phyloP scores from a whole-genome alignment of 2,113 vertebrate genomes.

The Kryptolebias marmoratus region DNA sequence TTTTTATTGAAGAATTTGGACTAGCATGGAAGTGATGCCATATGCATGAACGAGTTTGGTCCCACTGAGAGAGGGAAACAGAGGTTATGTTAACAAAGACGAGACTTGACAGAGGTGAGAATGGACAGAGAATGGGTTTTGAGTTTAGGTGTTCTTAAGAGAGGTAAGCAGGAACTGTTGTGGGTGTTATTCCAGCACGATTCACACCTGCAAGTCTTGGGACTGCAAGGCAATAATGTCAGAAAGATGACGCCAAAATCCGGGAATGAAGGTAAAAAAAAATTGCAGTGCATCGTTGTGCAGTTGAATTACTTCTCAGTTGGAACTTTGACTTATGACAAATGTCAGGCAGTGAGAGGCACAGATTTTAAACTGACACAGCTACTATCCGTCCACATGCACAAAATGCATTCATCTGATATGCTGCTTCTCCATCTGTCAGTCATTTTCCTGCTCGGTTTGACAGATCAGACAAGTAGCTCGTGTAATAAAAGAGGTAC shows the following conservation, averaged over 20 bases:
- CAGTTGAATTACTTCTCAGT: constrained; percentile 1
- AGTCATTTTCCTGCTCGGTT: constrained; percentile 27
- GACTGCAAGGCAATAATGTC: constrained; percentile 2
- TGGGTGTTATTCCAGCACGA: constrained; percentile 18
- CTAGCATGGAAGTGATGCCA: neutral
- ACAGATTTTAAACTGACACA: constrained; percentile 9
- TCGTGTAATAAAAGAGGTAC: constrained; percentile 50
- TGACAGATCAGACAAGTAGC: constrained; percentile 39
- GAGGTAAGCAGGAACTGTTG: neutral
- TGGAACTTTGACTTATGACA: constrained; percentile 4
- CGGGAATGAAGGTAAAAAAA: neutral
- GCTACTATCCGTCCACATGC: constrained; percentile 6
- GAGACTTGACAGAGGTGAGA: constrained; percentile 31
- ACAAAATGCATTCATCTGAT: constrained; percentile 15
- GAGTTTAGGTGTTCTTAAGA: constrained; percentile 7
- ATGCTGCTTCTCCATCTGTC: constrained; percentile 1
- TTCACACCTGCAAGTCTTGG: constrained; percentile 33
- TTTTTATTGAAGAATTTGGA: neutral
- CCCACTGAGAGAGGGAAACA: constrained; percentile 8
- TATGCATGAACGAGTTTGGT: neutral
- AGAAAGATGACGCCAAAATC: neutral
- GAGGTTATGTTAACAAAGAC: constrained; percentile 23
- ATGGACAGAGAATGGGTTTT: constrained; percentile 33
- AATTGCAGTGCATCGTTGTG: neutral
- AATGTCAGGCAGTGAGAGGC: constrained; percentile 26